These are phyloP conservation scores for Pseudomyrmex gracilis DNA, from an alignment of 1,140 invertebrate genomes.

Conservation along the genomic window DNA sequence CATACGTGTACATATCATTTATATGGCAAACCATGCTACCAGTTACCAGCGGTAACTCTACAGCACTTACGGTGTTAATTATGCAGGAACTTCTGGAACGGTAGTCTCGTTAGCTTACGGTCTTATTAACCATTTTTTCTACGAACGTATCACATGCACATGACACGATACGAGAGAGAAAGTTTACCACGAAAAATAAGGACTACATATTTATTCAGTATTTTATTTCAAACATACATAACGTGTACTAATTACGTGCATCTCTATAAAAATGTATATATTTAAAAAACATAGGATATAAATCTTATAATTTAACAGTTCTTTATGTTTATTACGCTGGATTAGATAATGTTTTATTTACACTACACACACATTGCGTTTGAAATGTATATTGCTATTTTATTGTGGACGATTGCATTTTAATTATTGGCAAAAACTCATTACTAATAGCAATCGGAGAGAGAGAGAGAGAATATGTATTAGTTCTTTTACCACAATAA, in stretches of 20 bases:
- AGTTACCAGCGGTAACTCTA: not conserved
- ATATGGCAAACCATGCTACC: no score
- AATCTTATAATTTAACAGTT: not conserved
- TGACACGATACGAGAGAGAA: not conserved
- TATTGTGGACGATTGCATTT: no score
- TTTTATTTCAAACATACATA: not conserved
- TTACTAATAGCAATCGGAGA: no score
- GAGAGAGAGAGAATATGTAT: not conserved
- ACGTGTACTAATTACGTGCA: not conserved
- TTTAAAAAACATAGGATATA: conserved; percentile 12
- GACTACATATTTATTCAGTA: not conserved
- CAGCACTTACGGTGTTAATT: not conserved
- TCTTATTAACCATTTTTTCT: conserved; percentile 28
- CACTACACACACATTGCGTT: not conserved
- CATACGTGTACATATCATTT: no score
- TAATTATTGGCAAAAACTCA: no score
- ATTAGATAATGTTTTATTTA: not conserved
- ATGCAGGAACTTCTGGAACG: no score
- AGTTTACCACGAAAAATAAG: not conserved
- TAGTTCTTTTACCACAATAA: not conserved
- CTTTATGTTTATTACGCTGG: not conserved
- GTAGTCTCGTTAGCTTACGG: not conserved
- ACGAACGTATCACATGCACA: not conserved
- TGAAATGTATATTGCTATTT: not conserved
- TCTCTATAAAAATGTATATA: not conserved